Evolutionary conservation across 2,797 vertebrate species (phyloP).

Genomic region (Bucorvus abyssinicus): DNA sequence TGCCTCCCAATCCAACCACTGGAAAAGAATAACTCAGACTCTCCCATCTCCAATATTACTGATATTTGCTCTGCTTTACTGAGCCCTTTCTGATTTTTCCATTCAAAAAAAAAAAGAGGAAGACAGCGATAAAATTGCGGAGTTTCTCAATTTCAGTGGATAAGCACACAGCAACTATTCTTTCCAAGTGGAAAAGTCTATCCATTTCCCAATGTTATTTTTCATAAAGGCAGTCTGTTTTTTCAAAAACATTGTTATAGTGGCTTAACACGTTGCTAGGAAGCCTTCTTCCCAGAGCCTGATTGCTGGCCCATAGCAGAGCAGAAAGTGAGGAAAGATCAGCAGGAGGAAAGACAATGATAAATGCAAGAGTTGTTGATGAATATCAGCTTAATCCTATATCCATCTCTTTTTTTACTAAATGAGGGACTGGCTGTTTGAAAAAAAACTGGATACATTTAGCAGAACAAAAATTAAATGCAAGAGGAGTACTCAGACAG

Average conservation of each 20-base stretch:
- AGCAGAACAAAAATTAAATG: background rate
- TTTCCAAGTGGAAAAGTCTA: background rate
- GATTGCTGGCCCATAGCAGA: background rate
- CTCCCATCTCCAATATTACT: background rate
- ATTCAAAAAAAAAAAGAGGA: background rate
- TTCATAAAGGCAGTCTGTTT: background rate
- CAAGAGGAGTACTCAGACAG: background rate
- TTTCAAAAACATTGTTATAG: background rate
- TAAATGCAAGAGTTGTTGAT: background rate
- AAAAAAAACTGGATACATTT: background rate
- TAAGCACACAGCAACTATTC: background rate
- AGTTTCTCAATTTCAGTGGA: background rate
- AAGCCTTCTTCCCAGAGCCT: background rate
- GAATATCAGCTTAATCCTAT: background rate
- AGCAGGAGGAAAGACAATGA: background rate
- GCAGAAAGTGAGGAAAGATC: background rate
- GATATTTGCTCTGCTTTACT: background rate
- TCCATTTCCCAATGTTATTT: background rate
- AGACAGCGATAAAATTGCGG: background rate
- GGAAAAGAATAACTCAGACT: background rate
- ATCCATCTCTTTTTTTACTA: background rate
- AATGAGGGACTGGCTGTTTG: background rate
- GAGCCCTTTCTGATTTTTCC: background rate
- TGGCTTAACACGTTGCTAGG: background rate
- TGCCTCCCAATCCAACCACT: background rate